A percentile compares a stretch with the other conserved stretches of the same genome.
phyloP scores from a whole-genome alignment of 92 coral and sea anemone species.

The Chrysogorgia sp. region DNA sequence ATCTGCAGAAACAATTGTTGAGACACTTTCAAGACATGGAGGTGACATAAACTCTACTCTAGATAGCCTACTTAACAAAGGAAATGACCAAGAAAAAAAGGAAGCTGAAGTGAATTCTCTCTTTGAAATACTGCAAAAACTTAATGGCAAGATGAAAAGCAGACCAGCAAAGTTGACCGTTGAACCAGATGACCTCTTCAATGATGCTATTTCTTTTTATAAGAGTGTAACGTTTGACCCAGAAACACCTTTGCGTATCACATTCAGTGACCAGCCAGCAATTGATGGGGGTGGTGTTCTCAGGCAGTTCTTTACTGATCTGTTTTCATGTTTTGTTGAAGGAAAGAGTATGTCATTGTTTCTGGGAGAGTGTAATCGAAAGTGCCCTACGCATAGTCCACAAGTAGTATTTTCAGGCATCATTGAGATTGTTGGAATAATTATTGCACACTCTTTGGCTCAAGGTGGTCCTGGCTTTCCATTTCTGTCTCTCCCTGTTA shows the following conservation, averaged over 20 bases:
- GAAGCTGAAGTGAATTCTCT: constrained; percentile 17
- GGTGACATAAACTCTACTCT: constrained; percentile 37
- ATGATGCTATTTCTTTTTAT: constrained; percentile 70
- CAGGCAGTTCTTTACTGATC: constrained; percentile 66
- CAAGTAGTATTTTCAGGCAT: constrained; percentile 34
- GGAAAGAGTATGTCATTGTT: constrained; percentile 45
- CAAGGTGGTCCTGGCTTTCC: constrained; percentile 72
- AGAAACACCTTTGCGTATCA: constrained; percentile 58
- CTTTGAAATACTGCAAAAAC: constrained; percentile 13
- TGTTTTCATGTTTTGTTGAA: constrained; percentile 48
- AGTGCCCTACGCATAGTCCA: constrained; percentile 33
- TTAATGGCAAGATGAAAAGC: constrained; percentile 11
- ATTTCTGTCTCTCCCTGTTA: constrained; percentile 26
- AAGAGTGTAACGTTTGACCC: constrained; percentile 66
- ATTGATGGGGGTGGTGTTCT: constrained; percentile 70
- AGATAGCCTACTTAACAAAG: constrained; percentile 30
- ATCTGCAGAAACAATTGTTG: constrained; percentile 16
- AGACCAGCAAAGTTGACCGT: constrained; percentile 57
- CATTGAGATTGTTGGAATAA: constrained; percentile 34
- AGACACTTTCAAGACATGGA: constrained; percentile 25
- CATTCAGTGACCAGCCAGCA: constrained; percentile 59
- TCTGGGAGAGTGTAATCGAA: constrained; percentile 48
- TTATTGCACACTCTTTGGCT: constrained; percentile 64
- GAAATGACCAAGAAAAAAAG: not conserved
- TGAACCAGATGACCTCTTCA: constrained; percentile 62